Base-by-base conservation (phyloP, 2,797 vertebrate genomes). In the Silurus aristotelis region DNA sequence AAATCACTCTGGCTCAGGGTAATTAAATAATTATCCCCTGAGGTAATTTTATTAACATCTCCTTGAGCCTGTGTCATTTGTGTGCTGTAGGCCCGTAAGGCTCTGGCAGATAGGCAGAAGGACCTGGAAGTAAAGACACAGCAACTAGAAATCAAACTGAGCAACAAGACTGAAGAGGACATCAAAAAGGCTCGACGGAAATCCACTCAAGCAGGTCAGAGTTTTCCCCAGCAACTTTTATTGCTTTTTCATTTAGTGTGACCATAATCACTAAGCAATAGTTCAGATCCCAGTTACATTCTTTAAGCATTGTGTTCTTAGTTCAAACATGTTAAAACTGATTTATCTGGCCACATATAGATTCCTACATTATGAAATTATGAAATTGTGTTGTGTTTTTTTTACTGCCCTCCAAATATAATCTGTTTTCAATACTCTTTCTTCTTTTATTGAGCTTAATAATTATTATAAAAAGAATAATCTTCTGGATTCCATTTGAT, bases 111-210 rank as follows among this genome's bases (percentile, higher is more conserved):
- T 91, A 91, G 98, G 77, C 98, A 99, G 95, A 98, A 97, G 90
- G 98, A 99, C 89, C 96, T 99, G 91, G 98, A 99, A 90, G 94
- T 99, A 90, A 99, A 99, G 93, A 99, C 97, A 0, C 98, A 99
- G 92, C 98, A 99, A 92, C 93, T 99, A 73, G 98, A 99, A 92
- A 96, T 98, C 89, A 99, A 99, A 91, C 94, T 98, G 87, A 99
- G 96, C 94, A 99, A 99, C 95, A 99, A 99, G 92, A 97, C 96
- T 0, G 98, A 99, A 90, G 98, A 99, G 89, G 98, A 99, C 89
- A 99, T 99, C 86, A 99, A 99, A 92, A 99, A 99, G 89, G 98
- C 98, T 0, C 93, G 98, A 19, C 76, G 98, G 92, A 99, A 99
- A 97, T 99, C 98, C 88, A 99, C 98, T 0, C 98, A 99, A 93